phyloP scores from a whole-genome alignment of 37 sponge, comb jelly and placozoan species.

The Cladorhizidae sp. region DNA sequence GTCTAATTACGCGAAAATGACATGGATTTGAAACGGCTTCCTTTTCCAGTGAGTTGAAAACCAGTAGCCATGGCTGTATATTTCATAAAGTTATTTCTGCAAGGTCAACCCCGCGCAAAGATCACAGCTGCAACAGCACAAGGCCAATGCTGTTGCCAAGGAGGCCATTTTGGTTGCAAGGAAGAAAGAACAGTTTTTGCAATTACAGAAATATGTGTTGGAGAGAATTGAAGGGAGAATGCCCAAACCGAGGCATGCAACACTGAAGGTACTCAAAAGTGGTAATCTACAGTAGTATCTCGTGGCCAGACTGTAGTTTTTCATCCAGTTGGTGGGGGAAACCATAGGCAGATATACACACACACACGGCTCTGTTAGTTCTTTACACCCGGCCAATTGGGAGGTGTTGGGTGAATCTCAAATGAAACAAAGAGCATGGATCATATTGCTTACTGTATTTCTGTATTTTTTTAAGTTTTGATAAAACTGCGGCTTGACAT shows the following conservation, averaged over 20 bases:
- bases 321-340: too few species aligned
- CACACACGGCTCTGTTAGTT: too few species aligned
- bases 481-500: too few species aligned
- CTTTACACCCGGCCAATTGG: too few species aligned
- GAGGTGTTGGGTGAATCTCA: too few species aligned
- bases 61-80: neutral
- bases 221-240: neutral
- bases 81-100: neutral
- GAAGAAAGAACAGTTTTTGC: neutral
- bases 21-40: constrained; percentile 9
- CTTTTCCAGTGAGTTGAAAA: constrained; percentile 37
- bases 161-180: constrained; percentile 3
- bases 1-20: neutral
- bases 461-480: too few species aligned
- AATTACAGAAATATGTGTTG: neutral
- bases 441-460: too few species aligned
- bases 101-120: neutral
- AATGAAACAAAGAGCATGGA: too few species aligned
- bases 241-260: neutral
- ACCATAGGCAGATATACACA: too few species aligned
- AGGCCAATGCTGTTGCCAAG: constrained; percentile 28
- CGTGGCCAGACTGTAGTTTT: too few species aligned
- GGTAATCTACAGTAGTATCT: too few species aligned
- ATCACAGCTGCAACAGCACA: neutral
- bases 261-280: too few species aligned